Conservation (phyloP, 2,113 vertebrate genomes). For the Cromileptes altivelis region DNA sequence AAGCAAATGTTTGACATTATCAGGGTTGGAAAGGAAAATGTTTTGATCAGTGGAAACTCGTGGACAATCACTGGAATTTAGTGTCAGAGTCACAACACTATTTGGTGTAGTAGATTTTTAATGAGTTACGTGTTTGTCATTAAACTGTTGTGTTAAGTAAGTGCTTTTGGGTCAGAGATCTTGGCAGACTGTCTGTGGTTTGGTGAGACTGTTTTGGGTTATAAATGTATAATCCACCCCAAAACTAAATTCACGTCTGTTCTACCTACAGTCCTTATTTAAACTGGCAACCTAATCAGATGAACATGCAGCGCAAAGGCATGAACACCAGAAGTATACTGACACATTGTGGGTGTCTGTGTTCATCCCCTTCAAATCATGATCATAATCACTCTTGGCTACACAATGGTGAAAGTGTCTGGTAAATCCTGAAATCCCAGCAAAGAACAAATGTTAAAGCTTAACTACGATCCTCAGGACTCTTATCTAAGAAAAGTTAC, state of each 20-base stretch:
- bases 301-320: too few relatives aligned
- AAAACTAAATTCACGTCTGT: background rate
- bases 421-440: background rate
- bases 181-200: constrained; percentile 36
- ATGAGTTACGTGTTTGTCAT: constrained; percentile 7
- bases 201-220: constrained; percentile 19
- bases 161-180: constrained; percentile 13
- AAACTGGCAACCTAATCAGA: background rate
- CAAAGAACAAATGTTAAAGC: background rate
- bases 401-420: background rate
- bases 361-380: background rate
- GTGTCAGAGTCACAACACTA: background rate
- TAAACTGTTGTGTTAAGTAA: constrained; percentile 14
- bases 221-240: constrained; percentile 9
- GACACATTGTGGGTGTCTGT: too few relatives aligned
- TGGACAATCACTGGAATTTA: background rate
- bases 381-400: background rate
- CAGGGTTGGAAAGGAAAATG: background rate
- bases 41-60: background rate
- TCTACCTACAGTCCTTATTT: background rate
- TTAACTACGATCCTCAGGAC: background rate
- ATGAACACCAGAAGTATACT: background rate
- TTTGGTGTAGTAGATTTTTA: background rate
- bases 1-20: background rate
- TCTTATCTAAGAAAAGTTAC: background rate